Evolutionary conservation across 30 jellyfish, hydroid and myxozoan species (phyloP).

Genomic region (Cassiopea andromeda): DNA sequence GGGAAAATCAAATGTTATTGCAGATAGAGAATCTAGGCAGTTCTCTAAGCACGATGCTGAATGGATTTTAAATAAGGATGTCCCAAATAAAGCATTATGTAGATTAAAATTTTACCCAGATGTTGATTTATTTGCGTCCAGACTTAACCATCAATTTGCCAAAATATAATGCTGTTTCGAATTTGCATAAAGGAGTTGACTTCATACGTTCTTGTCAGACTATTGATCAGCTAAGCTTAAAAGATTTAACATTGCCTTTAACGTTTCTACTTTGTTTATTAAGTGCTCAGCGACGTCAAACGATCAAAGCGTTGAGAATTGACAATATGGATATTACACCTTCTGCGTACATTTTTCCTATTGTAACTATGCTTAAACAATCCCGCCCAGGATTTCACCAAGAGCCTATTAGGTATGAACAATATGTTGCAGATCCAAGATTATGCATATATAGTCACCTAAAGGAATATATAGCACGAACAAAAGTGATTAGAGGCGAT

Average conservation of each 20-base stretch:
- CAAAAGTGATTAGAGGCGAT: background rate
- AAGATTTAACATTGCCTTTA: conserved; percentile 1
- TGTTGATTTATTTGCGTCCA: conserved; percentile 50
- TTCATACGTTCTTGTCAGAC: conserved; percentile 3
- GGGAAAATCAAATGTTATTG: conserved; percentile 34
- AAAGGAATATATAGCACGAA: conserved; percentile 2
- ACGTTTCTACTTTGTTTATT: conserved; percentile 9
- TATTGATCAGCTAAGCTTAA: background rate
- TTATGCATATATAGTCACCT: conserved; percentile 1
- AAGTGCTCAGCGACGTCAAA: conserved; percentile 43
- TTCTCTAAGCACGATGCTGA: conserved; percentile 36
- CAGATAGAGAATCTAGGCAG: conserved; percentile 48
- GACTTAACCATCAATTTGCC: conserved; percentile 24
- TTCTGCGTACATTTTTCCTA: conserved; percentile 26
- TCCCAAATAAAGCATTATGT: background rate
- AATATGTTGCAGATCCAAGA: background rate
- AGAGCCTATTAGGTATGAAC: background rate
- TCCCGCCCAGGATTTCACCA: conserved; percentile 20
- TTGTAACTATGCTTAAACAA: background rate
- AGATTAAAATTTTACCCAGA: conserved; percentile 11
- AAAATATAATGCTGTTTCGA: background rate
- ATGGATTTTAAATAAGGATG: conserved; percentile 42
- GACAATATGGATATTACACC: conserved; percentile 22
- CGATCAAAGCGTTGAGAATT: conserved; percentile 5
- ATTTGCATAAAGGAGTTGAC: conserved; percentile 5